phyloP scores from a whole-genome alignment of 2,113 vertebrate species.

The Galeopterus variegatus region DNA sequence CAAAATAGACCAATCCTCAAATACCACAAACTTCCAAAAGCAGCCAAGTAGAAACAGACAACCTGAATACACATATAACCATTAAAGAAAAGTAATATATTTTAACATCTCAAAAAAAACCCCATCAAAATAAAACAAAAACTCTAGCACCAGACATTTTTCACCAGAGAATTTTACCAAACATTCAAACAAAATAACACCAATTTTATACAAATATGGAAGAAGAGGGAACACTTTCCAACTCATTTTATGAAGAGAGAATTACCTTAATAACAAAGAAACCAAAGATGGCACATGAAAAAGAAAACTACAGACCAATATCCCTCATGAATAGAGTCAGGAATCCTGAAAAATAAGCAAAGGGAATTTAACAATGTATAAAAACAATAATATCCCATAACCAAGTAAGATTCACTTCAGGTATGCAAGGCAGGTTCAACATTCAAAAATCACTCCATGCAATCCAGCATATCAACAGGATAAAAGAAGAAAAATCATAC shows the following conservation, averaged over 20 bases:
- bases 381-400: no score
- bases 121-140: not conserved
- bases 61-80: not conserved
- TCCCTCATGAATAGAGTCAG: not conserved
- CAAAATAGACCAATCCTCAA: not conserved
- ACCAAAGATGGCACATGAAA: no score
- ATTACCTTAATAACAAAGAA: no score
- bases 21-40: conserved; percentile 4
- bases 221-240: not conserved
- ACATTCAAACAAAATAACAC: conserved; percentile 20
- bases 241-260: no score
- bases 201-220: not conserved
- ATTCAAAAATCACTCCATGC: not conserved
- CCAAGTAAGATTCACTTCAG: no score
- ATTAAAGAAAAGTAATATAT: not conserved
- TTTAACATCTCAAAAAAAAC: not conserved
- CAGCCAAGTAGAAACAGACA: conserved; percentile 14
- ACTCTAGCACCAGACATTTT: not conserved
- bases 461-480: not conserved
- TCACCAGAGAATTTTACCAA: not conserved
- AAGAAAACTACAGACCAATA: not conserved
- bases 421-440: not conserved
- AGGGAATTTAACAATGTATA: not conserved
- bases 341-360: not conserved
- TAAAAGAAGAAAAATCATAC: not conserved